These are phyloP conservation scores for Cetonia aurata DNA, from an alignment of 2,888 invertebrate species.

Conservation along the genomic window DNA sequence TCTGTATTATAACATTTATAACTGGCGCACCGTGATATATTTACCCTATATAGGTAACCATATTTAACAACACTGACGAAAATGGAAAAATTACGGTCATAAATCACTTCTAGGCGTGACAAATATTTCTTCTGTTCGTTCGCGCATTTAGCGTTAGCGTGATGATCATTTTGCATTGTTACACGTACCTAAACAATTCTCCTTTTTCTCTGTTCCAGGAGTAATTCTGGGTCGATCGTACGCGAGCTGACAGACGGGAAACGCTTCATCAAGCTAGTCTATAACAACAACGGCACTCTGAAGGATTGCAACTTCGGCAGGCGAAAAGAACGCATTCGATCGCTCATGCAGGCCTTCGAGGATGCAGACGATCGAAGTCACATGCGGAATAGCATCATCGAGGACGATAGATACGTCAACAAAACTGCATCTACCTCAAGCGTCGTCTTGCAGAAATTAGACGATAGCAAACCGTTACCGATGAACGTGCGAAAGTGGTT, in stretches of 20 bases:
- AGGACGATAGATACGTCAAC: constrained; percentile 46
- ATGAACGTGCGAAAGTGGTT: constrained; percentile 70
- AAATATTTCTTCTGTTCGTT: no score
- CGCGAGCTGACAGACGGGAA: constrained; percentile 78
- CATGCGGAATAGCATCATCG: constrained; percentile 64
- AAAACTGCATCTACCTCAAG: constrained; percentile 63
- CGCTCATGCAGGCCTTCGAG: constrained; percentile 73
- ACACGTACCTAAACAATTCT: no score
- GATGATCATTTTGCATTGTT: no score
- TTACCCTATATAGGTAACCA: no score
- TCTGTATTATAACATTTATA: no score
- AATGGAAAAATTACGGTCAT: no score
- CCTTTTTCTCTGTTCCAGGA: constrained; percentile 49
- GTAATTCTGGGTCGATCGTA: constrained; percentile 71
- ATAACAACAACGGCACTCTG: constrained; percentile 70
- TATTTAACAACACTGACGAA: no score
- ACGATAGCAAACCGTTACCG: constrained; percentile 68
- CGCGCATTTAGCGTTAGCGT: no score
- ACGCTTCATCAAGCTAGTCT: constrained; percentile 78
- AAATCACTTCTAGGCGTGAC: no score
- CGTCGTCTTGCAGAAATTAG: constrained; percentile 70
- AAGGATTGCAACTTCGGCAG: constrained; percentile 78
- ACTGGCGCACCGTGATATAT: not conserved
- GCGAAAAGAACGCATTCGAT: constrained; percentile 69
- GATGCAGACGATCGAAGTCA: constrained; percentile 43